These are phyloP conservation scores for Urophycis tenuis DNA, from an alignment of 2,797 vertebrate genomes.

Conservation along the genomic window DNA sequence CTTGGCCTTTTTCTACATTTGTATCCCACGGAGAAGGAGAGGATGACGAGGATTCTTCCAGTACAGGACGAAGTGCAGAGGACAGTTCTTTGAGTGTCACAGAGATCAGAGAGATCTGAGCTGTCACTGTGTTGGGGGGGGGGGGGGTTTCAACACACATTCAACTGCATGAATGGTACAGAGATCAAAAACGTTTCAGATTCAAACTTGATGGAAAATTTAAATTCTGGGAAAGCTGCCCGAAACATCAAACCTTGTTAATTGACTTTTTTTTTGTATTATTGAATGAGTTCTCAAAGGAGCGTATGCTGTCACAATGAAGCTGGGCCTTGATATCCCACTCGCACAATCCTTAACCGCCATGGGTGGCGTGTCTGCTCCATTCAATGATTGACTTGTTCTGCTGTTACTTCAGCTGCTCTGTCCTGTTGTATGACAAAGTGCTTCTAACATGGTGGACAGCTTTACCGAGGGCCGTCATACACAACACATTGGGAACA, in stretches of 20 bases:
- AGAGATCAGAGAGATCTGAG: neutral
- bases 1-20: no score
- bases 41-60: slow-evolving; percentile 3
- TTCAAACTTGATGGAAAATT: neutral
- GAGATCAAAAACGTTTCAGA: neutral
- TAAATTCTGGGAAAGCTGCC: neutral
- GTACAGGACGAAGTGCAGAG: neutral
- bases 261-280: neutral
- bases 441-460: neutral
- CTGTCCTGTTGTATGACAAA: neutral
- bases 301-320: neutral
- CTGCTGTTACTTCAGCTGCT: neutral
- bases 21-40: neutral
- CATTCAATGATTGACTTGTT: neutral
- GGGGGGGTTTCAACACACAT: neutral
- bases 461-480: neutral
- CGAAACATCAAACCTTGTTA: neutral
- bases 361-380: neutral
- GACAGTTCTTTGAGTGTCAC: neutral
- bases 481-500: neutral
- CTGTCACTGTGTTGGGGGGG: no score
- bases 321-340: neutral
- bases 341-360: neutral
- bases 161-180: neutral
- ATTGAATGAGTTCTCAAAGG: neutral